Conservation (phyloP, 1,140 invertebrate genomes). For the Euwallacea similis region DNA sequence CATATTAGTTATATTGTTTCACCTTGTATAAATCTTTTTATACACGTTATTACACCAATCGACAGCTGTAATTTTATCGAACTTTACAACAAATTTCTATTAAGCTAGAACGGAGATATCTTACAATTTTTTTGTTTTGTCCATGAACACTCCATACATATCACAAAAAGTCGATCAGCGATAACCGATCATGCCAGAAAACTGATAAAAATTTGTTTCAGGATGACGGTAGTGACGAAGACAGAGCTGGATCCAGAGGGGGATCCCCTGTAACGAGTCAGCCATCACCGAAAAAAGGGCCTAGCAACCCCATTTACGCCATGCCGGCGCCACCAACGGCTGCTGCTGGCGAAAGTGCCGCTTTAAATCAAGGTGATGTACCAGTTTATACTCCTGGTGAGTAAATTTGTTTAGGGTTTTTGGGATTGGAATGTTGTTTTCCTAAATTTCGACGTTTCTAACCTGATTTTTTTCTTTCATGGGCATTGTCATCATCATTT, state of each 20-base stretch:
- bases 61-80: no score
- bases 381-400: slow-evolving; percentile 60
- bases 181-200: slow-evolving; percentile 42
- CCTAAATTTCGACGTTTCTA: no score
- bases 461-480: no score
- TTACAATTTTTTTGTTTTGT: no score
- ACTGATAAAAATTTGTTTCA: slow-evolving; percentile 48
- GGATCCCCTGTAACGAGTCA: slow-evolving; percentile 54
- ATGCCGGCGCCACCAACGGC: slow-evolving; percentile 56
- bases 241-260: slow-evolving; percentile 46
- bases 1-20: no score
- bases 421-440: no score
- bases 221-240: slow-evolving; percentile 57
- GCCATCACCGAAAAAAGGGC: slow-evolving; percentile 50
- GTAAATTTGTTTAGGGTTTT: background rate
- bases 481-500: no score
- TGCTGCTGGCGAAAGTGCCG: slow-evolving; percentile 55
- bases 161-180: slow-evolving; percentile 52
- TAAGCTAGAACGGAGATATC: no score
- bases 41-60: no score
- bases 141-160: no score
- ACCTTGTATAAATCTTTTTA: no score
- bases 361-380: slow-evolving; percentile 59
- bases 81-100: no score
- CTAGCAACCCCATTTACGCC: slow-evolving; percentile 55